Evolutionary conservation across 1,140 invertebrate genomes (phyloP).

Genomic region (Atta texana): DNA sequence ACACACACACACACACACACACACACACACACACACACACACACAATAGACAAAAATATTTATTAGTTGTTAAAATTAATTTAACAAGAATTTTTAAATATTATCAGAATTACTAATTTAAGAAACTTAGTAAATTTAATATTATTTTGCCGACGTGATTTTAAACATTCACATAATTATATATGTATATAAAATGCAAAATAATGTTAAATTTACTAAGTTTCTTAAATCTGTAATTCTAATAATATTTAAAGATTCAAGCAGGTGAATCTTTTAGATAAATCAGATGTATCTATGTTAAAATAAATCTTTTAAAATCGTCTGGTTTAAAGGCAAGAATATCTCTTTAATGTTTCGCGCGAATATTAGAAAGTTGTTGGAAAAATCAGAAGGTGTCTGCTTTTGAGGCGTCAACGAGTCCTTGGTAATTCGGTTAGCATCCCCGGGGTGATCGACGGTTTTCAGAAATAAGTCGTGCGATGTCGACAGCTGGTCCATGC

Average conservation of each 20-base stretch:
- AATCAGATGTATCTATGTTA: not conserved
- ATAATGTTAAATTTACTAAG: not conserved
- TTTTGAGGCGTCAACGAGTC: not conserved
- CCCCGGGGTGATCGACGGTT: slow-evolving; percentile 1
- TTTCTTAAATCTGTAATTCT: not conserved
- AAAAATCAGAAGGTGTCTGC: not conserved
- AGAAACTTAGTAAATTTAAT: no score
- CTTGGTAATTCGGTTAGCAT: slow-evolving; percentile 10
- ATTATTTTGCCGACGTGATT: no score
- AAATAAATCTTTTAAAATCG: not conserved
- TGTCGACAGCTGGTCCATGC: slow-evolving; percentile 64
- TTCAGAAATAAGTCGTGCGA: slow-evolving; percentile 36
- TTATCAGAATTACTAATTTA: no score
- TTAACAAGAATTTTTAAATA: no score
- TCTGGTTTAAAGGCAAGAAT: not conserved
- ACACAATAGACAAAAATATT: no score
- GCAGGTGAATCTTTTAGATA: not conserved
- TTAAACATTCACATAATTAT: no score
- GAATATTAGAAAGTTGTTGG: not conserved
- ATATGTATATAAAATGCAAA: not conserved
- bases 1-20: no score
- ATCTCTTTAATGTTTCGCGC: not conserved
- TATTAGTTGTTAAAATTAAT: no score
- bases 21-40: no score
- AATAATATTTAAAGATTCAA: not conserved